Conservation (phyloP, 2,113 vertebrate genomes). For the Channa argus region DNA sequence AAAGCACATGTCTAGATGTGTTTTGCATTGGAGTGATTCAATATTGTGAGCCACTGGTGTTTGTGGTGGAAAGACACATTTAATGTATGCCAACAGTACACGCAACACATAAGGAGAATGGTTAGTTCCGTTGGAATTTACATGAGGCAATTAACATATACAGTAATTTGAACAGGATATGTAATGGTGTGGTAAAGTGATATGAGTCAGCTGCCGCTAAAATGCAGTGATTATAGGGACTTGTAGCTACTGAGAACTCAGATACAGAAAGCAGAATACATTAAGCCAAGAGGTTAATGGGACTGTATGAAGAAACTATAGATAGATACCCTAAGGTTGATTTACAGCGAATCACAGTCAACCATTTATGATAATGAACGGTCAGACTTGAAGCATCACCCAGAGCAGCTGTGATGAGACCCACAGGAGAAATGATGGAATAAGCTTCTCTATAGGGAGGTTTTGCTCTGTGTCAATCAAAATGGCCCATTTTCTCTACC, state of each 20-base stretch:
- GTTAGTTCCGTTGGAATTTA: slow-evolving; percentile 14
- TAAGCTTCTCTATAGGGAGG: slow-evolving; percentile 32
- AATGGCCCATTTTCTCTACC: slow-evolving; percentile 1
- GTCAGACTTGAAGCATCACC: slow-evolving; percentile 29
- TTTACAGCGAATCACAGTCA: slow-evolving; percentile 55
- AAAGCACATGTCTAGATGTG: neutral
- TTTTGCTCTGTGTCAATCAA: slow-evolving; percentile 24
- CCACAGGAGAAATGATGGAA: slow-evolving; percentile 32
- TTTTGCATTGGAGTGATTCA: neutral
- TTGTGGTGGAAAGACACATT: slow-evolving; percentile 17
- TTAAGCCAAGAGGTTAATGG: slow-evolving; percentile 50
- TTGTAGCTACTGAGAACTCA: slow-evolving; percentile 49
- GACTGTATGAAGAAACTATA: slow-evolving; percentile 16
- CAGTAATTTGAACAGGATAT: slow-evolving; percentile 4
- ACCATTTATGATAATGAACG: slow-evolving; percentile 55
- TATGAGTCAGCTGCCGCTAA: slow-evolving; percentile 46
- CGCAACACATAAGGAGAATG: neutral
- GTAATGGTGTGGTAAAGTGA: slow-evolving; percentile 38
- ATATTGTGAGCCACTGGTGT: neutral
- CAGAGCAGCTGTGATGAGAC: slow-evolving; percentile 19
- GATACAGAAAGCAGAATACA: slow-evolving; percentile 27
- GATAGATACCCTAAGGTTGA: slow-evolving; percentile 21
- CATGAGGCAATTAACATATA: slow-evolving; percentile 44
- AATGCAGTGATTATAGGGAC: slow-evolving; percentile 63
- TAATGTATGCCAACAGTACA: slow-evolving; percentile 7